These are phyloP conservation scores for Corythornis cristatus DNA, from an alignment of 2,113 vertebrate genomes.

Conservation along the genomic window DNA sequence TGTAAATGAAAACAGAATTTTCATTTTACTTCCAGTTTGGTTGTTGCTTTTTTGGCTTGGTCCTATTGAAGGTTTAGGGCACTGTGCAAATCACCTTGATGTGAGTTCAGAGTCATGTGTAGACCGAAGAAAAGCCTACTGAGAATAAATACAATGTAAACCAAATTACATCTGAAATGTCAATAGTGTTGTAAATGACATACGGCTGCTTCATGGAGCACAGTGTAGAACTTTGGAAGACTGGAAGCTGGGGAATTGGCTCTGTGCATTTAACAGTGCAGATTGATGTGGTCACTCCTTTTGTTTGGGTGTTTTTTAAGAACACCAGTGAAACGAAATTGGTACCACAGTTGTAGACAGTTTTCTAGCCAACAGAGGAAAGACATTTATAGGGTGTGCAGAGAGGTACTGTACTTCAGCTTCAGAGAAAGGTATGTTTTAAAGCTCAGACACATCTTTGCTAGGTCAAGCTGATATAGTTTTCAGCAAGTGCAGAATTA, in stretches of 20 bases:
- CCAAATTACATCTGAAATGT: neutral
- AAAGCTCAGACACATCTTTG: neutral
- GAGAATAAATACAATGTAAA: slow-evolving; percentile 14
- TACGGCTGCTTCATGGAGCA: neutral
- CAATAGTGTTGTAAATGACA: neutral
- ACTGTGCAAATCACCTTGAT: neutral
- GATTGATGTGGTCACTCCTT: neutral
- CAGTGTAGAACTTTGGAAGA: neutral
- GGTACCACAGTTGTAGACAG: neutral
- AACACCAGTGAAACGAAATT: neutral
- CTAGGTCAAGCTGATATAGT: neutral
- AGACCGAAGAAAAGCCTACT: neutral
- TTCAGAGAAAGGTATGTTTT: neutral
- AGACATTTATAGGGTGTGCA: neutral
- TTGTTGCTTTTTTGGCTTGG: too few species aligned
- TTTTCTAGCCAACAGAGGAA: neutral
- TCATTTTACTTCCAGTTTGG: neutral
- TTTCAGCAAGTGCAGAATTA: neutral
- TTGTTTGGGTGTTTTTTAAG: neutral
- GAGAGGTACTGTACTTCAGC: neutral
- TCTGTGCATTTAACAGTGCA: neutral
- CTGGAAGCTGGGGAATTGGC: neutral
- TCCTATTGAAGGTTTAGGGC: neutral
- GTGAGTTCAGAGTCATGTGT: neutral
- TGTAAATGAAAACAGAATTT: neutral